phyloP scores from a whole-genome alignment of 2,797 vertebrate species.

The Cyprinella venusta region DNA sequence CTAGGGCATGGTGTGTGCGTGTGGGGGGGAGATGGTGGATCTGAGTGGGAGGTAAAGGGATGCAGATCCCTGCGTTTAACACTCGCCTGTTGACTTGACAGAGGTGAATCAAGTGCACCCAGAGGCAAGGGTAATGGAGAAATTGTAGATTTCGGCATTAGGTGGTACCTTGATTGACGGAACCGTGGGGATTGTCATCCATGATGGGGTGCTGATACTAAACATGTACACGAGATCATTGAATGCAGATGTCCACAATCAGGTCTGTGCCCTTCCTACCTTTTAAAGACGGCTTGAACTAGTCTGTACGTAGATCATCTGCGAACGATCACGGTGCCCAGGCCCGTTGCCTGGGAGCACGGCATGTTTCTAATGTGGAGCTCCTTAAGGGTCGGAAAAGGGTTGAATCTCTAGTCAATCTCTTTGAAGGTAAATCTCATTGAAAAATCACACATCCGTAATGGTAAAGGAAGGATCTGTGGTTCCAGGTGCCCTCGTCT shows the following conservation, averaged over 20 bases:
- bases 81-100: constrained; percentile 58
- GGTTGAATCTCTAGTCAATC: constrained; percentile 6
- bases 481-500: constrained; percentile 25
- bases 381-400: constrained; percentile 29
- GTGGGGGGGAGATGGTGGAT: constrained; percentile 21
- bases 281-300: constrained; percentile 2
- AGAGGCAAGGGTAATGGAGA: constrained; percentile 35
- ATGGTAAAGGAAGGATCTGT: constrained; percentile 2
- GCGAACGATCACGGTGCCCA: constrained; percentile 49
- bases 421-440: constrained; percentile 47
- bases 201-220: neutral
- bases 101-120: constrained; percentile 54
- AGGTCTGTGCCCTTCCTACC: neutral
- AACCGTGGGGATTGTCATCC: neutral
- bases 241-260: constrained; percentile 28
- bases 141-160: neutral
- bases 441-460: constrained; percentile 18
- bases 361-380: constrained; percentile 39
- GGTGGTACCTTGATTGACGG: neutral
- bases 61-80: constrained; percentile 66
- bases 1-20: constrained; percentile 10
- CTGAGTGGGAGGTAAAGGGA: constrained; percentile 50
- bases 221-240: constrained; percentile 31
- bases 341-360: constrained; percentile 14
- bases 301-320: constrained; percentile 31